Evolutionary conservation across 2,888 invertebrate genomes (phyloP), one percentile per base, ranked within the genome.

Genomic region (Pinctada fucata): DNA sequence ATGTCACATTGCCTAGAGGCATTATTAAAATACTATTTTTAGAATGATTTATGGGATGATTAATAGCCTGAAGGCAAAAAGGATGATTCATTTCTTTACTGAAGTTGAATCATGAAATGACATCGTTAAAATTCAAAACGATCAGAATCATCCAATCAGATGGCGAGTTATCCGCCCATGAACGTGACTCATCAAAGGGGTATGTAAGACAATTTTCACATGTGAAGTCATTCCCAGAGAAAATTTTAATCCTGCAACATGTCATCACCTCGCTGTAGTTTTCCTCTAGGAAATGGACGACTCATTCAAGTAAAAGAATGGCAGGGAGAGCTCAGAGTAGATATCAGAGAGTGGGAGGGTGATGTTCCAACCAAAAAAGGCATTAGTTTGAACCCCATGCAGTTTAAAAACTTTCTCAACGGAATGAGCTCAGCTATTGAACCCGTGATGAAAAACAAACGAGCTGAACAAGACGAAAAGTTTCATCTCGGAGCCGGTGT

Each of bases 301-400:
- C 76, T 66, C 73, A 51, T 79, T 58, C 63, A 79, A 73, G 79
- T 76, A 13, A 49, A 48, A 48, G 68, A 51, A 50, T 72, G 70
- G 76, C 66, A 76, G 47, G 79, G 76, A 2, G 73, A 79, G 16
- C 66, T 58, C 47, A 66, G 79, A 49, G 79, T 79, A 3, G 79
- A 76, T 52, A 66, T 79, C 3, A 69, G 79, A 52, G 76, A 79
- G 64, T 79, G 76, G 76, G 31, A 69, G 31, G 51, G 50, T 64
- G 68, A 52, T 13, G 78, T 52, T n/a, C n/a, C n/a, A n/a, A n/a
- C n/a, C n/a, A n/a, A n/a, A n/a, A n/a, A n/a, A n/a, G n/a, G n/a
- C n/a, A n/a, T n/a, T n/a, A n/a, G n/a, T n/a, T n/a, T n/a, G n/a
- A n/a, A n/a, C n/a, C n/a, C n/a, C n/a, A n/a, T n/a, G n/a, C n/a